Base-by-base conservation (phyloP, 2,113 vertebrate species). In the Manacus vitellinus region DNA sequence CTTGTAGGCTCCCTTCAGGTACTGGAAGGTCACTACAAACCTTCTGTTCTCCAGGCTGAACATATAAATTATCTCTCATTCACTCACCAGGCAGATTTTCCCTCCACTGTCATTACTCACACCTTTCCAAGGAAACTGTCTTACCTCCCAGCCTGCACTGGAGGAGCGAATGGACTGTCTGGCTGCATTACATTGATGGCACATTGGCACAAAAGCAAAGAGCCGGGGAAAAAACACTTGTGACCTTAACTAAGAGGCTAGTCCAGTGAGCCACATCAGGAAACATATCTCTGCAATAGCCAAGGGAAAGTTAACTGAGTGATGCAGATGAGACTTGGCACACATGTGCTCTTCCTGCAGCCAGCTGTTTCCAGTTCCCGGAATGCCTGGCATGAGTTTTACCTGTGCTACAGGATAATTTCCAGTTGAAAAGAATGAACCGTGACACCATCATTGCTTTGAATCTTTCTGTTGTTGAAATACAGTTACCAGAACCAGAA, bases 261-360 rank as follows among this genome's bases (percentile, higher is more conserved):
- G 56, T 78, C 39, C 82, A 54, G 88, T 39, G 52, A 93, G 63
- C 31, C 66, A 87, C 80, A 85, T 89, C 94, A 83, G 92, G 88
- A 90, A 91, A 47, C 20, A 28, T 19, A 49, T 94, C 82, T 85
- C 20, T 73, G 63, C 62, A 52, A 31, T 4, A 87, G 90, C 85
- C 4, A 1, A 39, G 70, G 88, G 71, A 92, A 85, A 92, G 76
- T 61, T 93, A 85, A 87, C 72, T 76, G 84, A 94, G 56, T 91
- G 95, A 92, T 83, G 90, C 77, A 94, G 88, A 95, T 95, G 85
- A 76, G 85, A 43, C 49, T 94, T 97, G 97, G 93, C 96, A 88
- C 31, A 74, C 49, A 3, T 11, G 52, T 77, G 70, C 70, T 56
- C 49, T 71, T 92, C 88, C 55, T 82, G 55, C 70, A 92, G 87